Evolutionary conservation across 2,888 invertebrate genomes (phyloP).

Genomic region (Dicycla oo): DNA sequence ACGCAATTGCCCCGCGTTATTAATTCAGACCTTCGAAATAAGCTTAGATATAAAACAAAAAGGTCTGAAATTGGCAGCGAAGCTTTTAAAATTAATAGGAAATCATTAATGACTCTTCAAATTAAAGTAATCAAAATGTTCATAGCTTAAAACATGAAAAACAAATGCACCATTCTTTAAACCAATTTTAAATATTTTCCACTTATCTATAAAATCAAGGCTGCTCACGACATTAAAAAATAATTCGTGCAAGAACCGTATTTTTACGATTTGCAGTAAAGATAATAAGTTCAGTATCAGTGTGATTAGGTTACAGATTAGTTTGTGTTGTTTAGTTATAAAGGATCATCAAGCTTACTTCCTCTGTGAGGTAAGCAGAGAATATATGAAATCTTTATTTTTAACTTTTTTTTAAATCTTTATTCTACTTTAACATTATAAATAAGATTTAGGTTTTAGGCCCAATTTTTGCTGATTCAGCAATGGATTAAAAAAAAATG

Average conservation of each 20-base stretch:
- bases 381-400: too few species aligned
- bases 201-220: slow-evolving; percentile 47
- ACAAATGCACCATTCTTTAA: slow-evolving; percentile 21
- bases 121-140: slow-evolving; percentile 1
- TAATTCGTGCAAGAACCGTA: slow-evolving; percentile 21
- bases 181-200: slow-evolving; percentile 19
- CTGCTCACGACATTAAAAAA: slow-evolving; percentile 21
- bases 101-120: not conserved
- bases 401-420: too few species aligned
- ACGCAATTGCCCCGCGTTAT: too few species aligned
- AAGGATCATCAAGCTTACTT: slow-evolving; percentile 8
- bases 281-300: slow-evolving; percentile 37
- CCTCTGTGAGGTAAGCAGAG: not conserved
- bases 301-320: slow-evolving; percentile 31
- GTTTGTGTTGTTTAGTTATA: slow-evolving; percentile 16
- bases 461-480: too few species aligned
- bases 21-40: not conserved
- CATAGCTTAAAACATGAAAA: not conserved
- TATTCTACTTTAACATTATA: not conserved
- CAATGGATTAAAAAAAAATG: too few species aligned
- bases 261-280: slow-evolving; percentile 52
- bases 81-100: not conserved
- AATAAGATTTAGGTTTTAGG: too few species aligned
- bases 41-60: not conserved
- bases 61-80: not conserved